phyloP scores from a whole-genome alignment of 2,113 vertebrate genomes.

The Neotragus pygmaeus region DNA sequence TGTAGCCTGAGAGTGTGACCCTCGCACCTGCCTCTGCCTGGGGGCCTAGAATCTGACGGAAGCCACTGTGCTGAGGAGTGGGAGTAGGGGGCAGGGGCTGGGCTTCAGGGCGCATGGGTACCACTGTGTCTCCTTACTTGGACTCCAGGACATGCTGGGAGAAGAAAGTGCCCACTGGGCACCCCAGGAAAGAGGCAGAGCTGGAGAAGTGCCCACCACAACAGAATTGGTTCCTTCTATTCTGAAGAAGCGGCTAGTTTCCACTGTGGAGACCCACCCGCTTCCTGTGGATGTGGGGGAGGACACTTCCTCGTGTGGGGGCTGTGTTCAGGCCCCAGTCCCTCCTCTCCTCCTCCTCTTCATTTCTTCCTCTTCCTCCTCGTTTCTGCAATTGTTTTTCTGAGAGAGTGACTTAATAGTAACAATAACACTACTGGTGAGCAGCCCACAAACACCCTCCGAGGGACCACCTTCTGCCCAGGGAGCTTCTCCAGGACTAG shows the following conservation, averaged over 20 bases:
- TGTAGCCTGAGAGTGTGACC: too few species aligned
- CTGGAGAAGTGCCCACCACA: not conserved
- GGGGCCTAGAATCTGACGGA: not conserved
- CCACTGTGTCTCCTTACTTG: not conserved
- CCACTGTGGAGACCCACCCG: not conserved
- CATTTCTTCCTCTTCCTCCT: not conserved
- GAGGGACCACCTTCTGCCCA: not conserved
- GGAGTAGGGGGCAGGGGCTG: not conserved
- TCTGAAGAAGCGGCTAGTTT: not conserved
- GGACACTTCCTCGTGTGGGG: not conserved
- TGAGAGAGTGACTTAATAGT: not conserved
- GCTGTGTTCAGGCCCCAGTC: rapidly evolving
- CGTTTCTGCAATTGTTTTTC: not conserved
- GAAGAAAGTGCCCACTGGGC: not conserved
- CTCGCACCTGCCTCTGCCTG: not conserved
- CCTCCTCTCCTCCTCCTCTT: not conserved
- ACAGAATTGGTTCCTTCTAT: not conserved
- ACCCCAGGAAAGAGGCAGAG: not conserved
- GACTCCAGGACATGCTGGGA: too few species aligned
- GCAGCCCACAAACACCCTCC: not conserved
- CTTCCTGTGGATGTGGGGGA: not conserved
- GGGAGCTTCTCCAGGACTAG: not conserved
- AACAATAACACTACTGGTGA: not conserved
- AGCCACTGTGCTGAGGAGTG: not conserved
- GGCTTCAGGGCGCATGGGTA: rapidly evolving